Base-by-base conservation (phyloP, 2,888 invertebrate genomes). In the Stomorhina lunata region DNA sequence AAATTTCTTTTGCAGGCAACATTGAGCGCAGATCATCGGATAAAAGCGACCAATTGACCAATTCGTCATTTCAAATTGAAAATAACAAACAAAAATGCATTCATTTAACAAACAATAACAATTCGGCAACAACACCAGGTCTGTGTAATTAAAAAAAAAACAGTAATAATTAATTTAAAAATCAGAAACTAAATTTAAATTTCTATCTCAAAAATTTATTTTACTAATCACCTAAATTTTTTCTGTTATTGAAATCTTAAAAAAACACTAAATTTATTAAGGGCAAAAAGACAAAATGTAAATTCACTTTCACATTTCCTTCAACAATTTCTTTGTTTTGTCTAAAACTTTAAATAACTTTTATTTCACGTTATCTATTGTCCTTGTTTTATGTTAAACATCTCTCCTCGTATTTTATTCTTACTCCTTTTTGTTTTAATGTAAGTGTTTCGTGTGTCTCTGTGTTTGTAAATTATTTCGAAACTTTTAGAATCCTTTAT, bases 111-210 rank as follows among this genome's bases (percentile, higher is more conserved):
- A 90, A 90, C 90, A 90, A 90, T 90, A 90, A 90, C 88, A 90
- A 90, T 89, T 90, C 89, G 88, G 91, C 91, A 86, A 91, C 91
- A 88, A 91, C 90, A 89, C 90, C 91, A 91, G 91, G 91, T 91
- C 90, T 90, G 90, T 90, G 87, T 87, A 88, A 87, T 87, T 86
- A 87, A 84, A 75, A 71, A 78, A 63, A 69, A 34, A 61, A 83
- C 40, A 81, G 81, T 59, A 63, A 83, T 69, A 71, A 53, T 27
- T 12, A 55, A 59, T 37, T 48, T 29, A 66, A 76, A 45, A 68
- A 34, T 7, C 17, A 43, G 17, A 43, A n/a, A 43, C 17, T 43
- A 43, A 43, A 43, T 43, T 59, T 50, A 40, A 61, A 32, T 53
- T 61, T 12, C 40, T 50, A n/a, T 34, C 22, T 68, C 59, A 61